phyloP scores from a whole-genome alignment of 1,140 invertebrate species.

The Pseudomyrmex sp. region DNA sequence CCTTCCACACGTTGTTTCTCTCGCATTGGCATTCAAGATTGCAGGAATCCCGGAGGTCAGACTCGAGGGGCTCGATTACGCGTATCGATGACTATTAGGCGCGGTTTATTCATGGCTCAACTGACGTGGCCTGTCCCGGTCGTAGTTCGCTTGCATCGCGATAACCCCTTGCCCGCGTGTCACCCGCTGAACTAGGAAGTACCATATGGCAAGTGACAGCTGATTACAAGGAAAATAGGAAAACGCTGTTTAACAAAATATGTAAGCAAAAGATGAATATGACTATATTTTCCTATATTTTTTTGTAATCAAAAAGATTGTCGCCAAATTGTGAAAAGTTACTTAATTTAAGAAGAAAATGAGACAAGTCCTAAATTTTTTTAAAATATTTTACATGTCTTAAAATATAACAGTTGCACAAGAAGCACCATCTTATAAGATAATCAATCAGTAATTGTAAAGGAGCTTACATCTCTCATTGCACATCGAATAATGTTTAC shows the following conservation, averaged over 20 bases:
- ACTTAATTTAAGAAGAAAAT: not conserved
- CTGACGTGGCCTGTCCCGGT: slow-evolving; percentile 18
- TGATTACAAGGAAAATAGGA: slow-evolving; percentile 50
- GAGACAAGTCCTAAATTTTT: not conserved
- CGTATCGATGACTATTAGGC: slow-evolving; percentile 55
- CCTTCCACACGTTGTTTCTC: slow-evolving; percentile 23
- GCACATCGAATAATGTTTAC: slow-evolving; percentile 47
- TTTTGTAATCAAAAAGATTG: not conserved
- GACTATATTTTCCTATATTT: too few species aligned
- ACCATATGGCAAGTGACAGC: slow-evolving; percentile 35
- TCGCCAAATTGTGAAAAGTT: not conserved
- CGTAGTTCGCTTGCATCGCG: slow-evolving; percentile 49
- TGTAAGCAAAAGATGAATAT: too few species aligned
- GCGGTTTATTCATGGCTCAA: slow-evolving; percentile 43
- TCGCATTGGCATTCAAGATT: slow-evolving; percentile 24
- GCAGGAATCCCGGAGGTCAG: slow-evolving; percentile 43
- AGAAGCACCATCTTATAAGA: slow-evolving; percentile 20
- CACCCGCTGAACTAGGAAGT: slow-evolving; percentile 44
- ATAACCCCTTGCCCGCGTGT: slow-evolving; percentile 27
- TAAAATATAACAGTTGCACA: slow-evolving; percentile 14
- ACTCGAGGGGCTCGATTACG: slow-evolving; percentile 31
- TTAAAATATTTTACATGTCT: not conserved
- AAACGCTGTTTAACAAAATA: slow-evolving; percentile 2
- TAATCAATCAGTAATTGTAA: slow-evolving; percentile 26
- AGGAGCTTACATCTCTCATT: slow-evolving; percentile 40